Percentiles rank a stretch among this genome's conserved stretches.
Evolutionary conservation across 2,888 invertebrate species (phyloP).

Genomic region (Acrobasis consociella): DNA sequence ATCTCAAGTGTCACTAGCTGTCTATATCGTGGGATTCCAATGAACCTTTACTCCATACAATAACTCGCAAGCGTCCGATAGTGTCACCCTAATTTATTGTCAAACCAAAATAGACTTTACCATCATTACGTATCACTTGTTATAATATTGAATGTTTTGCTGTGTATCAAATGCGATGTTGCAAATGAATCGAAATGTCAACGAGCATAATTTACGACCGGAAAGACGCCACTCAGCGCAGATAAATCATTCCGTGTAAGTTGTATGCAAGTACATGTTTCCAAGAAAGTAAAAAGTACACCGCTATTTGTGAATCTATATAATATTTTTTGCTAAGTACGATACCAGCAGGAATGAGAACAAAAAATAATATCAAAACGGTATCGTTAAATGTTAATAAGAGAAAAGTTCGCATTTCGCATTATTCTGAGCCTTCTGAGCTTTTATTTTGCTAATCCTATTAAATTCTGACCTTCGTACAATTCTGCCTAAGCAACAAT

Average conservation of each 20-base stretch:
- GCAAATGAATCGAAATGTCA: not conserved
- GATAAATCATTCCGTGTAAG: not conserved
- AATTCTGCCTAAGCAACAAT: not conserved
- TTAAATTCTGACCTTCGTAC: constrained; percentile 19
- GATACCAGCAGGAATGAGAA: too few relatives aligned
- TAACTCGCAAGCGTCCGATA: too few relatives aligned
- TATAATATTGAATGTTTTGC: not conserved
- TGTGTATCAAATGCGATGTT: not conserved
- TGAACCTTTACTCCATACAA: too few relatives aligned
- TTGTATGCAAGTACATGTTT: too few relatives aligned
- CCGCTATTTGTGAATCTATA: too few relatives aligned
- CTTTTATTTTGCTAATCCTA: constrained; percentile 20
- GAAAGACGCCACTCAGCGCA: not conserved
- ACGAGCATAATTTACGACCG: not conserved
- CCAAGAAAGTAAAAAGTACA: too few relatives aligned
- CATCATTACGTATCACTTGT: too few relatives aligned
- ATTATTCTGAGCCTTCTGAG: constrained; percentile 3
- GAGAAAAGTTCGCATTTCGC: not conserved
- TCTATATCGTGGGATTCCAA: too few relatives aligned
- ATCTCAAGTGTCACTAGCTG: constrained; percentile 61
- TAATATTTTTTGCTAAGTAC: too few relatives aligned
- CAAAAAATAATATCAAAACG: too few relatives aligned
- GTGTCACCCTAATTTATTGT: too few relatives aligned
- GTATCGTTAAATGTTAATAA: not conserved
- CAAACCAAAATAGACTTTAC: too few relatives aligned